Conservation (phyloP, 2,113 vertebrate species). For the Pteruthius melanotis region DNA sequence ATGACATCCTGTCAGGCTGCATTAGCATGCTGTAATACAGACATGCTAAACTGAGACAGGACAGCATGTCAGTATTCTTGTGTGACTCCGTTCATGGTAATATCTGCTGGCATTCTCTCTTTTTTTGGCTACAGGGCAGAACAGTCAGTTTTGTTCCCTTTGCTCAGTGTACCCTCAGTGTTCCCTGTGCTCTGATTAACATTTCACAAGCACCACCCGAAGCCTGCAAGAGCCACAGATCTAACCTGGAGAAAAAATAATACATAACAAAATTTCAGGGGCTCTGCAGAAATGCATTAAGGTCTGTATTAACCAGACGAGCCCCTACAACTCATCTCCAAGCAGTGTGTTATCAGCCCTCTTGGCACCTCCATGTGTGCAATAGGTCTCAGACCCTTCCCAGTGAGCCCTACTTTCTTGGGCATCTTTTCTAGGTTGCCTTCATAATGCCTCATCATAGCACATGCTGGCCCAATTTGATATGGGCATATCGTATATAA, state of each 20-base stretch:
- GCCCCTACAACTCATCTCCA: neutral
- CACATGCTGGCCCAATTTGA: neutral
- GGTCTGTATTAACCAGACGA: neutral
- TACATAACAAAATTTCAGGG: neutral
- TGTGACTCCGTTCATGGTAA: constrained; percentile 8
- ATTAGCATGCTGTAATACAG: neutral
- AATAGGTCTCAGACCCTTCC: neutral
- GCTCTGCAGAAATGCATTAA: neutral
- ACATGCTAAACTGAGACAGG: constrained; percentile 15
- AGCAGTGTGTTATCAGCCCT: neutral
- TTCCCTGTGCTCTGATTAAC: neutral
- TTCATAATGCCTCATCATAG: neutral
- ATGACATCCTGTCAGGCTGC: neutral
- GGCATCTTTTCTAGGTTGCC: neutral
- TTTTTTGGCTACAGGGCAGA: constrained; percentile 35
- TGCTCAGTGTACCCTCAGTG: neutral
- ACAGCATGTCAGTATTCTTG: constrained; percentile 8
- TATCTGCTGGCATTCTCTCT: constrained; percentile 21
- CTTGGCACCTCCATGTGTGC: neutral
- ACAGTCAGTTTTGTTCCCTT: constrained; percentile 41
- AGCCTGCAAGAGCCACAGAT: neutral
- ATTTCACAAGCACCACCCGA: neutral
- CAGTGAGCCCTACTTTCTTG: neutral
- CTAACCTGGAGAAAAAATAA: neutral
- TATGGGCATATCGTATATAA: neutral